Percentiles rank a stretch among this genome's conserved stretches.
phyloP scores from a whole-genome alignment of 53 echinoderm and acorn worm species.

The Arbacia lixula region DNA sequence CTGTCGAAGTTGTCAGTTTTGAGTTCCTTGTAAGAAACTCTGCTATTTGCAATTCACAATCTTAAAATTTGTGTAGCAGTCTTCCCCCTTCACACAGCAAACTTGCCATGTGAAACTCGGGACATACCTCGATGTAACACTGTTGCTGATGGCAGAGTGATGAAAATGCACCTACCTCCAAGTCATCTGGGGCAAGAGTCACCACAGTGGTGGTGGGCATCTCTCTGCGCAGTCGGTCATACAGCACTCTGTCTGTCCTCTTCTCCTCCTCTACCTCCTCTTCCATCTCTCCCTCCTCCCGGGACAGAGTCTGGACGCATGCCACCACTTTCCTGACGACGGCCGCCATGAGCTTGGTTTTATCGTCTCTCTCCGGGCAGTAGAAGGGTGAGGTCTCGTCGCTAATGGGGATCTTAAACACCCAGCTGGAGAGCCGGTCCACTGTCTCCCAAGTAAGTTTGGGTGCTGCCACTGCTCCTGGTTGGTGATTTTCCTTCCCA shows the following conservation, averaged over 20 bases:
- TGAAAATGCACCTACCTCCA: not conserved
- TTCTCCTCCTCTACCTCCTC: slow-evolving; percentile 4
- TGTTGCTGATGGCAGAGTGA: not conserved
- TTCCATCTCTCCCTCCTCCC: not conserved
- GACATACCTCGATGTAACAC: too few species aligned
- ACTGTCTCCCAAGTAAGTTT: slow-evolving; percentile 41
- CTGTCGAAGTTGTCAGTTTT: too few species aligned
- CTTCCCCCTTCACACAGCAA: too few species aligned
- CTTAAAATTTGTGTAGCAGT: too few species aligned
- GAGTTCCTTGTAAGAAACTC: too few species aligned
- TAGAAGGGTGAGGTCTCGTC: not conserved
- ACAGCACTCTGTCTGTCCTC: not conserved
- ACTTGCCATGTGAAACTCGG: too few species aligned
- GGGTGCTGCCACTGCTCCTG: too few species aligned
- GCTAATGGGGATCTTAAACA: slow-evolving; percentile 15
- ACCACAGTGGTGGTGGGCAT: slow-evolving; percentile 18
- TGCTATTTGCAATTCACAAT: too few species aligned
- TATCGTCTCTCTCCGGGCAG: not conserved
- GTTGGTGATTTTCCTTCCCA: too few species aligned
- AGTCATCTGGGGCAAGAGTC: not conserved
- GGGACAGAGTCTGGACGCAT: not conserved
- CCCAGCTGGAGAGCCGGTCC: slow-evolving; percentile 34
- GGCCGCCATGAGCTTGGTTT: too few species aligned
- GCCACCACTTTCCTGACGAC: too few species aligned
- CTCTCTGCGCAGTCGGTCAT: not conserved